Evolutionary conservation across 37 sponge, comb jelly and placozoan species (phyloP).

Genomic region (Halisarca cf. caerulea): DNA sequence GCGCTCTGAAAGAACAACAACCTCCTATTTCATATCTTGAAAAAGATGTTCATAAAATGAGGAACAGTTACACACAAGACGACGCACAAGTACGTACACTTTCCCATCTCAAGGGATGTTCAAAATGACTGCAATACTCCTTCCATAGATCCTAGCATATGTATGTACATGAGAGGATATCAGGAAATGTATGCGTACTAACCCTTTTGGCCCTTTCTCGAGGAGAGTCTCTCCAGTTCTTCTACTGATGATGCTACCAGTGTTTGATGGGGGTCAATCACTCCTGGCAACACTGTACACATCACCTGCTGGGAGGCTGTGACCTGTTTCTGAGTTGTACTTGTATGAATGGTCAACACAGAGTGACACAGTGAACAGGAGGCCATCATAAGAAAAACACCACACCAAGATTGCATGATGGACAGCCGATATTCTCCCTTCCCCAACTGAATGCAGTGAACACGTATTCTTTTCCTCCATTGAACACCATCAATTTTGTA

Average conservation of each 20-base stretch:
- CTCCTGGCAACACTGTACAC: conserved; percentile 46
- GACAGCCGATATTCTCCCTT: conserved; percentile 30
- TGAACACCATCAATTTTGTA: neutral
- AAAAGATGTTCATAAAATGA: too few relatives aligned
- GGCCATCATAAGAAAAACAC: conserved; percentile 32
- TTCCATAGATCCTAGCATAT: too few relatives aligned
- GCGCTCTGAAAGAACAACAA: too few relatives aligned
- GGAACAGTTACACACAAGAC: too few relatives aligned
- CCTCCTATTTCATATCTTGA: too few relatives aligned
- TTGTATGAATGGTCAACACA: conserved; percentile 34
- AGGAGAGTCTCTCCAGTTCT: neutral
- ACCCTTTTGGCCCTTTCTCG: too few relatives aligned
- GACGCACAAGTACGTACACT: too few relatives aligned
- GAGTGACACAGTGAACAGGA: conserved; percentile 56
- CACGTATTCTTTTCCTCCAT: neutral
- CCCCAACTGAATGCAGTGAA: conserved; percentile 21
- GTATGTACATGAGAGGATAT: too few relatives aligned
- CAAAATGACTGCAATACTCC: too few relatives aligned
- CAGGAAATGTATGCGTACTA: too few relatives aligned
- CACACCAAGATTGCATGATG: conserved; percentile 30
- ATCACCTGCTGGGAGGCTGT: neutral
- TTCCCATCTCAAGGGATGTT: too few relatives aligned
- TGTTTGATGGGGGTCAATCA: conserved; percentile 2
- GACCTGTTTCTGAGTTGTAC: neutral
- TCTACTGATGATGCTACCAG: neutral